Evolutionary conservation across 2,888 invertebrate genomes (phyloP).

Genomic region (Polia nebulosa): DNA sequence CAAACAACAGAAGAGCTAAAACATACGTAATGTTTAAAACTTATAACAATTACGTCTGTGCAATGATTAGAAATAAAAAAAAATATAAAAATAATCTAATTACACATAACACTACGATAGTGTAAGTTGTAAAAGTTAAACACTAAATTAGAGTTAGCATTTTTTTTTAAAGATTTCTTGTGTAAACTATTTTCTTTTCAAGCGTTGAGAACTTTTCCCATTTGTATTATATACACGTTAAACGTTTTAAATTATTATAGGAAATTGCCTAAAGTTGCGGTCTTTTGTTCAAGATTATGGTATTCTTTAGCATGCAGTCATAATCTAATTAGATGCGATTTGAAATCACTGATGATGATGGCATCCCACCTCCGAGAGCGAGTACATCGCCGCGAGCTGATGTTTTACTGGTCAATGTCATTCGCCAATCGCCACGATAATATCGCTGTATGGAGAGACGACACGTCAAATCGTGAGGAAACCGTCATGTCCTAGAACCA

Average conservation of each 20-base stretch:
- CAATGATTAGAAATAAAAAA: constrained; percentile 43
- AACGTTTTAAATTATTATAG: constrained; percentile 33
- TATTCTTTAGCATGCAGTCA: constrained; percentile 11
- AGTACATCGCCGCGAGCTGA: too few species aligned
- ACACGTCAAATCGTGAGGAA: too few species aligned
- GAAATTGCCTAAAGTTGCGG: constrained; percentile 41
- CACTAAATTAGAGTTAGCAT: constrained; percentile 48
- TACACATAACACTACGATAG: constrained; percentile 17
- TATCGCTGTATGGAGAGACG: too few species aligned
- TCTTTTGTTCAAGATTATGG: constrained; percentile 13
- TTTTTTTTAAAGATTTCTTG: constrained; percentile 36
- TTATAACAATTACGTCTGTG: constrained; percentile 37
- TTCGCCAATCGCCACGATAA: too few species aligned
- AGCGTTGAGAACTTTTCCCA: constrained; percentile 25
- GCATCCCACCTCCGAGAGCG: too few species aligned
- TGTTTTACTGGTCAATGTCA: too few species aligned
- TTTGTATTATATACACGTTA: constrained; percentile 45
- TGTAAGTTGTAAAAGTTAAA: constrained; percentile 35
- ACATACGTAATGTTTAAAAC: constrained; percentile 39
- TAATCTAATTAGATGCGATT: constrained; percentile 2
- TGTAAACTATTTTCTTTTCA: constrained; percentile 38
- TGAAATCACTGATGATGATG: constrained; percentile 4
- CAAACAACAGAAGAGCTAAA: constrained; percentile 23
- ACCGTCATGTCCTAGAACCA: too few species aligned
- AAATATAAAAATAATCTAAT: constrained; percentile 12